Evolutionary conservation across 2,113 vertebrate genomes (phyloP).

Genomic region (Zosterops japonicus): DNA sequence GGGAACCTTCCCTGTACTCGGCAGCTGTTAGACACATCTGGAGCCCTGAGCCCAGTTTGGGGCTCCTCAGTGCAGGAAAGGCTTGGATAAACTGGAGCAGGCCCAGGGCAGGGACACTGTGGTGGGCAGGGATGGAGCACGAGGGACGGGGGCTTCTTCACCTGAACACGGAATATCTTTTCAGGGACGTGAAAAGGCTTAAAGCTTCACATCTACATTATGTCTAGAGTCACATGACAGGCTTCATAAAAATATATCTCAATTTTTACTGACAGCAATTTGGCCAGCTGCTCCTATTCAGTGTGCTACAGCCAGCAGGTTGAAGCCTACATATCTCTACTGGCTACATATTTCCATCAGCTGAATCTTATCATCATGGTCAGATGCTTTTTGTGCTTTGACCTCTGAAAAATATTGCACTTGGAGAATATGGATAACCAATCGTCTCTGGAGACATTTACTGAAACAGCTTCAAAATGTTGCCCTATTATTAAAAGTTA

Average conservation of each 20-base stretch:
- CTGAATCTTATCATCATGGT: neutral
- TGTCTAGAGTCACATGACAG: neutral
- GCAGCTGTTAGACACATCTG: neutral
- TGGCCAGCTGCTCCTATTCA: neutral
- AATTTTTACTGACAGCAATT: neutral
- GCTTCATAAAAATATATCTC: neutral
- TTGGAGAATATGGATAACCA: neutral
- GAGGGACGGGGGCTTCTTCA: neutral
- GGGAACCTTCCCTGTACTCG: neutral
- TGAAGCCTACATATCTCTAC: neutral
- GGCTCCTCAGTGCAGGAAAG: fast-evolving
- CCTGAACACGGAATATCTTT: neutral
- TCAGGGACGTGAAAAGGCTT: neutral
- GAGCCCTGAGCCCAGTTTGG: fast-evolving
- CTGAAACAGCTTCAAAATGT: neutral
- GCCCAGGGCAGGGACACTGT: neutral
- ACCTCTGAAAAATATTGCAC: neutral
- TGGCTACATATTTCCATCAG: neutral
- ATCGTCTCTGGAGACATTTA: neutral
- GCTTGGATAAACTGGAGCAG: fast-evolving
- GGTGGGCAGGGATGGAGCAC: fast-evolving
- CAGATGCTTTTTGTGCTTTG: neutral
- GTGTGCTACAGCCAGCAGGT: neutral
- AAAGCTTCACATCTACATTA: neutral
- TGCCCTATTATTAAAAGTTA: neutral